phyloP scores from a whole-genome alignment of 2,888 invertebrate genomes.

The Aquatica leii region DNA sequence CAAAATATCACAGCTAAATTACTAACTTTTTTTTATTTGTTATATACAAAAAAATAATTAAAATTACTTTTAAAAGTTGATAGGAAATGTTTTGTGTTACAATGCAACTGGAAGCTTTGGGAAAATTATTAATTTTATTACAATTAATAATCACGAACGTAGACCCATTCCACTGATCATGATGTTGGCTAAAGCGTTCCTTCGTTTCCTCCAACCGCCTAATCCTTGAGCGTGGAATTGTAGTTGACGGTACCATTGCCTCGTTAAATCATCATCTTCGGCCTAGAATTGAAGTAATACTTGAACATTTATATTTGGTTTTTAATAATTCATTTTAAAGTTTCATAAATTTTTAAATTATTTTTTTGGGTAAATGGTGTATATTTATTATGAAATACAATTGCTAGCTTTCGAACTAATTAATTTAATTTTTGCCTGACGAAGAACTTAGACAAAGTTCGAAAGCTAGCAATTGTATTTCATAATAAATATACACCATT shows the following conservation, averaged over 20 bases:
- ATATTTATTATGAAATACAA: too few species aligned
- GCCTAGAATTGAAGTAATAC: too few species aligned
- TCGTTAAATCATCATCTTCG: conserved; percentile 85
- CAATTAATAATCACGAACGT: conserved; percentile 46
- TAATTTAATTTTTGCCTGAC: too few species aligned
- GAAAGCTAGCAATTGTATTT: background rate
- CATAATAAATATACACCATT: too few species aligned
- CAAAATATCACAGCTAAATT: conserved; percentile 63
- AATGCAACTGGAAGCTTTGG: conserved; percentile 13
- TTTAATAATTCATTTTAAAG: background rate
- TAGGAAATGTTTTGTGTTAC: conserved; percentile 16
- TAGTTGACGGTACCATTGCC: conserved; percentile 88
- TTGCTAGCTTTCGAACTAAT: too few species aligned
- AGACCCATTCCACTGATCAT: conserved; percentile 88
- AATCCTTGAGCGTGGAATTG: conserved; percentile 92
- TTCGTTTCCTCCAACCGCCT: conserved; percentile 89
- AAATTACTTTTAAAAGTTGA: conserved; percentile 9
- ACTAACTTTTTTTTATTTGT: conserved; percentile 49
- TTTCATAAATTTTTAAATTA: conserved; percentile 13
- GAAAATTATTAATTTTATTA: conserved; percentile 23
- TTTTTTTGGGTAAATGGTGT: background rate
- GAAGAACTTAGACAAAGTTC: too few species aligned
- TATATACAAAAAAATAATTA: conserved; percentile 49
- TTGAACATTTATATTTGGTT: background rate
- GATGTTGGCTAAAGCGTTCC: conserved; percentile 95